Evolutionary conservation across 2,113 vertebrate genomes (phyloP).

Genomic region (Halichoerus grypus): DNA sequence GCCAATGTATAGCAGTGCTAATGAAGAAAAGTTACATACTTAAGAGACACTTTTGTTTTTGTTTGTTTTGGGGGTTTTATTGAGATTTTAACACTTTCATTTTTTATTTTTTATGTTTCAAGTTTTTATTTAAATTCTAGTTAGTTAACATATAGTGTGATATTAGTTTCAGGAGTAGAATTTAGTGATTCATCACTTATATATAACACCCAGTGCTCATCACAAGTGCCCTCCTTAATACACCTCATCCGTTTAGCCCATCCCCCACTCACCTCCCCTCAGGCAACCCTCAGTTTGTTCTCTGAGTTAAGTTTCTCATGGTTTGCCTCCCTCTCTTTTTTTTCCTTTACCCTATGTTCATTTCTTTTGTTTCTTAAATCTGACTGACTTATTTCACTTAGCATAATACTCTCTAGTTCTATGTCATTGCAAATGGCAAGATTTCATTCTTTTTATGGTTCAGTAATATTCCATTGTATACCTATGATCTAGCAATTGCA

Average conservation of each 20-base stretch:
- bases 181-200: neutral
- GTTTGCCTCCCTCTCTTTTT: neutral
- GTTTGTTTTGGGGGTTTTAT: neutral
- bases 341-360: neutral
- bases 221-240: neutral
- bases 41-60: neutral
- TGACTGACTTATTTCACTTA: neutral
- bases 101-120: neutral
- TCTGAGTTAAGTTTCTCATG: neutral
- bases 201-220: no score
- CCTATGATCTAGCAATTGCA: neutral
- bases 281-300: neutral
- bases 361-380: neutral
- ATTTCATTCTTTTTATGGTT: neutral
- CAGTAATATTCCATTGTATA: neutral
- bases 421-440: neutral
- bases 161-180: neutral
- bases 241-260: neutral
- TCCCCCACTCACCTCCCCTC: neutral
- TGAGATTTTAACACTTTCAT: neutral
- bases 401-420: neutral
- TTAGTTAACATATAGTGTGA: neutral
- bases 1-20: no score
- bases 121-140: neutral
- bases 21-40: neutral